phyloP scores from a whole-genome alignment of 1,140 invertebrate genomes.

The Drosophila repletoides region DNA sequence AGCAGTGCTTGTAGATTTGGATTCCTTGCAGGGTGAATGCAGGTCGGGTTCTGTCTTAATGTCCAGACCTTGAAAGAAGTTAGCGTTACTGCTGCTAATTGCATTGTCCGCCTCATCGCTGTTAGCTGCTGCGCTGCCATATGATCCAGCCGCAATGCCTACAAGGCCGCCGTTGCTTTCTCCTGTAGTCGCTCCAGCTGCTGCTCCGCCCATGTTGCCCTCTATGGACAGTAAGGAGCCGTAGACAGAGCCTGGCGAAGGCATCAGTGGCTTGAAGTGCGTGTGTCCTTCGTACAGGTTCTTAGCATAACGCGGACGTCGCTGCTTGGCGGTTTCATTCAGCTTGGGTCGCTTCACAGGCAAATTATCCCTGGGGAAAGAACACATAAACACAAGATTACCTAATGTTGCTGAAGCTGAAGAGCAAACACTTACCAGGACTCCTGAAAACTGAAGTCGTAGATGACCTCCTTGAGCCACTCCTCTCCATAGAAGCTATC shows the following conservation, averaged over 20 bases:
- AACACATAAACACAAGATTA: too few species aligned
- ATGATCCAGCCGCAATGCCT: too few species aligned
- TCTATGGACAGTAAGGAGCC: slow-evolving; percentile 68
- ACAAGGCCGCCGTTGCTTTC: too few species aligned
- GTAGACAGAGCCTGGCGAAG: slow-evolving; percentile 71
- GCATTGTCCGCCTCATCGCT: slow-evolving; percentile 24
- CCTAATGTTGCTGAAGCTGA: too few species aligned
- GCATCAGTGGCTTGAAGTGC: slow-evolving; percentile 83
- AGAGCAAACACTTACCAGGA: slow-evolving; percentile 87
- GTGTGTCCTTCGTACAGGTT: slow-evolving; percentile 86
- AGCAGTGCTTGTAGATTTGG: slow-evolving; percentile 82
- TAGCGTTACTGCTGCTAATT: slow-evolving; percentile 28
- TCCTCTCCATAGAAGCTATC: slow-evolving; percentile 90
- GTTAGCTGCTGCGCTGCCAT: slow-evolving; percentile 23
- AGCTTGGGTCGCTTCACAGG: slow-evolving; percentile 92
- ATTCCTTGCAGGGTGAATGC: slow-evolving; percentile 79
- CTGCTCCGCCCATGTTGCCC: slow-evolving; percentile 32
- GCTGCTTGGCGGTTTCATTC: slow-evolving; percentile 73
- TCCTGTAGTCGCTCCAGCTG: slow-evolving; percentile 1
- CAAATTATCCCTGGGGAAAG: slow-evolving; percentile 88
- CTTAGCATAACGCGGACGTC: slow-evolving; percentile 60
- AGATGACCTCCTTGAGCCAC: slow-evolving; percentile 91
- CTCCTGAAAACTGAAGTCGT: slow-evolving; percentile 93
- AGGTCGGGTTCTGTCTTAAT: slow-evolving; percentile 71
- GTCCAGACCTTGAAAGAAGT: slow-evolving; percentile 66